Evolutionary conservation across 1,140 invertebrate genomes (phyloP).

Genomic region (Brachionus paranguensis): DNA sequence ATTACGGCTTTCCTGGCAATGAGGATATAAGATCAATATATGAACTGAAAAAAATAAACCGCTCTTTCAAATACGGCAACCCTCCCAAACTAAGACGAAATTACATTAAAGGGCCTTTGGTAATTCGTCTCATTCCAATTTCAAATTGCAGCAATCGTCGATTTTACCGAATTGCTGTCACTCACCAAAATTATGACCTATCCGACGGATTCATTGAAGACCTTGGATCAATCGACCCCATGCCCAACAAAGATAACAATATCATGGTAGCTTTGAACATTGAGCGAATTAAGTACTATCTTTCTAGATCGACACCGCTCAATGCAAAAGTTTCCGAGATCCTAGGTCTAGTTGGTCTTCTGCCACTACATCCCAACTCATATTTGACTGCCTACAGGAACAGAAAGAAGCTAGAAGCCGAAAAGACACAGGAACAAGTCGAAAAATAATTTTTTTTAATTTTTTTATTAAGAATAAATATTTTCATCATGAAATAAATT

Average conservation of each 20-base stretch:
- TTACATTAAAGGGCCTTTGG: not conserved
- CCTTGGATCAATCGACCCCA: constrained; percentile 29
- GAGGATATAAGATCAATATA: constrained; percentile 10
- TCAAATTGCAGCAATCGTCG: constrained; percentile 19
- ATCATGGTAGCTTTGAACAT: constrained; percentile 33
- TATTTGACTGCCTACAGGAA: constrained; percentile 33
- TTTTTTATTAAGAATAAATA: too few species aligned
- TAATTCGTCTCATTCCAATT: constrained; percentile 25
- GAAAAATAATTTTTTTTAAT: constrained; percentile 10
- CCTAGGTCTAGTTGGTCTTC: constrained; percentile 28
- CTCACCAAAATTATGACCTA: not conserved
- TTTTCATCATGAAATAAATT: too few species aligned
- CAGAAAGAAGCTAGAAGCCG: not conserved
- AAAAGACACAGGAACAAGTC: not conserved
- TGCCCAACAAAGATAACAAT: constrained; percentile 33
- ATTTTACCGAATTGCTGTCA: constrained; percentile 34
- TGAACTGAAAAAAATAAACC: constrained; percentile 37
- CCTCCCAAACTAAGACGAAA: not conserved
- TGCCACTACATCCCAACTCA: constrained; percentile 8
- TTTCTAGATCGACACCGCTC: not conserved
- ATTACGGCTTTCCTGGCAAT: constrained; percentile 26
- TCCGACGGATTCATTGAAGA: constrained; percentile 26
- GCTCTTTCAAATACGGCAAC: constrained; percentile 32
- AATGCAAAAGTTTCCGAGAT: constrained; percentile 5
- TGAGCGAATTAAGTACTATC: constrained; percentile 36